Percentiles rank a stretch among this genome's conserved stretches.
Conservation (phyloP, 2,113 vertebrate genomes). For the Mus pahari region DNA sequence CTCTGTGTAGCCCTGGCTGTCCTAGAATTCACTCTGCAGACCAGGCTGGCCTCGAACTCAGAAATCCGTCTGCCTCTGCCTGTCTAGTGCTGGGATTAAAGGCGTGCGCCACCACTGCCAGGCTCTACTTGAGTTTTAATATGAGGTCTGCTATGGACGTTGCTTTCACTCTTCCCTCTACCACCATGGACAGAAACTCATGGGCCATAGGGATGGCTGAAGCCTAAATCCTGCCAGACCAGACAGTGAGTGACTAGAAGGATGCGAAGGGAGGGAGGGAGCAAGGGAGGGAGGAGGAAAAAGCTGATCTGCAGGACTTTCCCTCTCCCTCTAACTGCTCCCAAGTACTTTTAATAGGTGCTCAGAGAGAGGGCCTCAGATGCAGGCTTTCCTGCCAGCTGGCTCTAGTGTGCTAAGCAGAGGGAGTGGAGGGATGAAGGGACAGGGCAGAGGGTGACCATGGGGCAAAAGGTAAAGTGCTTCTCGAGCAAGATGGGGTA, state of each 20-base stretch:
- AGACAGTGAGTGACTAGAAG: neutral
- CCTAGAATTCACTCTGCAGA: too few relatives aligned
- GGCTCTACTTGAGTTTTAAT: neutral
- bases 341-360: neutral
- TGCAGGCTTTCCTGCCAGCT: slow-evolving; percentile 2
- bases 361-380: neutral
- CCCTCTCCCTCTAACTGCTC: accelerated
- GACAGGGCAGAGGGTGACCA: slow-evolving; percentile 43
- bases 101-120: too few relatives aligned
- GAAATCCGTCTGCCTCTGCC: too few relatives aligned
- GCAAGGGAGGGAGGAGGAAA: neutral
- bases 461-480: slow-evolving; percentile 66
- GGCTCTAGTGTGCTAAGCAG: neutral
- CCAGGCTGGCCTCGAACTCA: too few relatives aligned
- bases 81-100: too few relatives aligned
- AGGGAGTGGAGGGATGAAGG: neutral
- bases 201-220: neutral
- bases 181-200: accelerated
- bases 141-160: accelerated
- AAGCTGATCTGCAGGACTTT: neutral
- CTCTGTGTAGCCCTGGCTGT: too few relatives aligned
- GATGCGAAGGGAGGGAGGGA: neutral
- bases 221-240: neutral
- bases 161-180: neutral
- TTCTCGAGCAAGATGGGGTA: slow-evolving; percentile 41